Evolutionary conservation across 2,797 vertebrate species (phyloP).

Genomic region (Decapterus maruadsi): DNA sequence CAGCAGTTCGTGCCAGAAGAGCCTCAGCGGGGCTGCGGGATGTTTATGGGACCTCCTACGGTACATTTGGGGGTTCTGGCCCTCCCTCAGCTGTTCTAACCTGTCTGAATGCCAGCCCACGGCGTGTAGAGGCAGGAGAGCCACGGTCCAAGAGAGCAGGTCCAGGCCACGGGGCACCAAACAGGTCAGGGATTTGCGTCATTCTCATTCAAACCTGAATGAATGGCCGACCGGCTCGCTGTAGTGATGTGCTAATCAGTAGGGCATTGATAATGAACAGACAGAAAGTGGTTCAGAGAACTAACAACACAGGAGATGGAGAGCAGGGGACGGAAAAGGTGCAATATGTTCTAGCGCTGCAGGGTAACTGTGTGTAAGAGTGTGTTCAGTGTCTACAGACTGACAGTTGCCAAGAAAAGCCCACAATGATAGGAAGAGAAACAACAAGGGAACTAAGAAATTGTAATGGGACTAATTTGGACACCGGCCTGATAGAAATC

Average conservation of each 20-base stretch:
- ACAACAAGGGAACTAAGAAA: neutral
- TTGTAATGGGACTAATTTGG: neutral
- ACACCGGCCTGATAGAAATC: neutral
- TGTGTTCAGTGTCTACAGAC: slow-evolving; percentile 6
- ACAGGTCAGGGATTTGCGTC: slow-evolving; percentile 76
- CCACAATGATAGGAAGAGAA: neutral
- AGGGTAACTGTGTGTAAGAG: neutral
- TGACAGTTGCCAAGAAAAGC: neutral
- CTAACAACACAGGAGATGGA: slow-evolving; percentile 23
- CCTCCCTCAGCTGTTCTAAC: slow-evolving; percentile 43
- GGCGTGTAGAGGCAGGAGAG: slow-evolving; percentile 55
- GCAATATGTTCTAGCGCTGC: slow-evolving; percentile 51
- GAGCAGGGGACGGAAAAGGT: slow-evolving; percentile 27
- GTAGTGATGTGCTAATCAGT: slow-evolving; percentile 68
- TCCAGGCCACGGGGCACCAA: slow-evolving; percentile 52
- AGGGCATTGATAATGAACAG: slow-evolving; percentile 65
- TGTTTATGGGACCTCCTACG: slow-evolving; percentile 32
- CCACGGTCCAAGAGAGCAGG: slow-evolving; percentile 60
- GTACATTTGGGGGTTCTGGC: slow-evolving; percentile 30
- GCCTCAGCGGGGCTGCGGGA: slow-evolving; percentile 16
- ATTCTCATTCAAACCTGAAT: slow-evolving; percentile 73
- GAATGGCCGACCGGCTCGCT: slow-evolving; percentile 66
- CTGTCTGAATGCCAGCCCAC: slow-evolving; percentile 41
- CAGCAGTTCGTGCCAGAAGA: slow-evolving; percentile 18
- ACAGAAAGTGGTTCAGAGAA: slow-evolving; percentile 46